Evolutionary conservation across 2,797 vertebrate genomes (phyloP).

Genomic region (Spizella passerina): DNA sequence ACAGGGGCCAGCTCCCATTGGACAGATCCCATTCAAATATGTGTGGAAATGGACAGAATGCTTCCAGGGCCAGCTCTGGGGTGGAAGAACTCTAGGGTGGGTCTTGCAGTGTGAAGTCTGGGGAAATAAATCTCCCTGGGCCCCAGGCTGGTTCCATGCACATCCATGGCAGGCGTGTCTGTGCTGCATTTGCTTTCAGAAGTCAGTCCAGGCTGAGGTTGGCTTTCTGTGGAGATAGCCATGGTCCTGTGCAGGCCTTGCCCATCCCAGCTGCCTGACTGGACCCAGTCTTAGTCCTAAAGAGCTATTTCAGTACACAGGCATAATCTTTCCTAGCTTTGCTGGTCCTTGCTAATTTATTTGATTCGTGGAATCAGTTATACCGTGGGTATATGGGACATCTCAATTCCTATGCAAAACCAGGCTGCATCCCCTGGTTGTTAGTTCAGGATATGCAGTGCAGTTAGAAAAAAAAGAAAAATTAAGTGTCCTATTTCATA

Average conservation of each 20-base stretch:
- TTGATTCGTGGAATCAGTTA: neutral
- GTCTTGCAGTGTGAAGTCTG: neutral
- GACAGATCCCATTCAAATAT: accelerated
- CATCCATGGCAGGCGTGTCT: neutral
- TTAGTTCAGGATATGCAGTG: neutral
- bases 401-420: neutral
- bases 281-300: neutral
- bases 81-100: neutral
- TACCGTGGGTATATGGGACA: neutral
- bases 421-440: neutral
- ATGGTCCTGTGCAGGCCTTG: neutral
- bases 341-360: neutral
- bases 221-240: neutral
- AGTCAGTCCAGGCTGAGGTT: neutral
- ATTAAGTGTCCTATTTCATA: neutral
- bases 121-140: neutral
- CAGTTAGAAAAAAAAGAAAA: neutral
- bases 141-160: accelerated
- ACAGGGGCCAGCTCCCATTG: neutral
- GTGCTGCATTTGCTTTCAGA: neutral
- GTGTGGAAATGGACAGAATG: neutral
- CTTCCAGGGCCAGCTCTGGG: neutral
- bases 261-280: neutral
- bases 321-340: neutral
- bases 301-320: neutral